phyloP scores from a whole-genome alignment of 2,113 vertebrate genomes.

The Ciconia boyciana region DNA sequence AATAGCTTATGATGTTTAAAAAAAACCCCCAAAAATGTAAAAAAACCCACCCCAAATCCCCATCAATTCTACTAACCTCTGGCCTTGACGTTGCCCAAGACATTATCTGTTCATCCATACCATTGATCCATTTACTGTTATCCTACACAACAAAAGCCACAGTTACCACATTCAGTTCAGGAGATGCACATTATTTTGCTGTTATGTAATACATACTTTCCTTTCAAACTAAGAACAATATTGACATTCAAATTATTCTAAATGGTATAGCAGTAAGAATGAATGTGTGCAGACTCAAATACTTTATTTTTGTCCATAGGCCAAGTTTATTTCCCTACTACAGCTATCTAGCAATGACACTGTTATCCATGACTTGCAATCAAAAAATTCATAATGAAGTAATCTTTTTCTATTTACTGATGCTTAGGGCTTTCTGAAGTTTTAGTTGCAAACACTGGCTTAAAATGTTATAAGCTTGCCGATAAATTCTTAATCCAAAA shows the following conservation, averaged over 20 bases:
- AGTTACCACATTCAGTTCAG: not conserved
- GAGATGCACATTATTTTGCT: not conserved
- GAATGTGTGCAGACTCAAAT: not conserved
- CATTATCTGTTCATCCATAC: constrained; percentile 97
- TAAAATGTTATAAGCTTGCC: not conserved
- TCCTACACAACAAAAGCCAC: constrained; percentile 75
- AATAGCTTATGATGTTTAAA: not conserved
- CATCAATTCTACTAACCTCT: constrained; percentile 78
- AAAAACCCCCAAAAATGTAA: not conserved
- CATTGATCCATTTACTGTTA: constrained; percentile 94
- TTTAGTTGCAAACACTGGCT: not conserved
- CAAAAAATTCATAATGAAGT: not conserved
- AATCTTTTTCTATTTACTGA: not conserved
- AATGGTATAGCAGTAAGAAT: not conserved
- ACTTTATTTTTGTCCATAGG: not conserved
- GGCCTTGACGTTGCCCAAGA: constrained; percentile 95
- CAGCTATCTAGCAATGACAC: not conserved
- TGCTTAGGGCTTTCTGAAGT: not conserved
- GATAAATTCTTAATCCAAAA: not conserved
- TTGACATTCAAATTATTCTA: not conserved
- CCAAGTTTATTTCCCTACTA: not conserved
- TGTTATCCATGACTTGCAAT: not conserved
- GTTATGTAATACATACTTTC: not conserved
- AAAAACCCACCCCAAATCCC: not conserved
- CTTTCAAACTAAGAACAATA: not conserved